phyloP scores from a whole-genome alignment of 2,113 vertebrate species.

The Eptesicus fuscus region DNA sequence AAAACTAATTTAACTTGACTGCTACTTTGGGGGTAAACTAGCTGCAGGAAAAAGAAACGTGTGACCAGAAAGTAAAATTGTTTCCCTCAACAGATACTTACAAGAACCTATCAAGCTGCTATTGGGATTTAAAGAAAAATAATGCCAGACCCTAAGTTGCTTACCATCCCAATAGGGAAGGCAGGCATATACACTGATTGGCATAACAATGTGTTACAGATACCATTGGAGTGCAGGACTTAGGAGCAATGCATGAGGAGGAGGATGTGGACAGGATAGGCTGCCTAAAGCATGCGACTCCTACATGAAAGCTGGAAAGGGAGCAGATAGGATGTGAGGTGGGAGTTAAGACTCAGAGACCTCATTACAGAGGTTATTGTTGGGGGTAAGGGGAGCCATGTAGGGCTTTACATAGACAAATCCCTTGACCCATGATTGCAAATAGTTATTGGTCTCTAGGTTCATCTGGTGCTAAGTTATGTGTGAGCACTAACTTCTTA shows the following conservation, averaged over 20 bases:
- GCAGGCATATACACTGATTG: too few species aligned
- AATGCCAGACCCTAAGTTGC: background rate
- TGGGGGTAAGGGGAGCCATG: background rate
- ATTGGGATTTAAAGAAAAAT: background rate
- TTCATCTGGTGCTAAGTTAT: background rate
- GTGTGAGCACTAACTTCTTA: background rate
- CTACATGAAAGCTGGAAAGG: accelerated
- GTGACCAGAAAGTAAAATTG: background rate
- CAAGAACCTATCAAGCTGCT: background rate
- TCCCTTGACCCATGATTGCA: background rate
- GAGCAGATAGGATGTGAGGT: accelerated
- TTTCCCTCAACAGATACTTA: background rate
- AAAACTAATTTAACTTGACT: conserved; percentile 29
- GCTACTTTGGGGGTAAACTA: background rate
- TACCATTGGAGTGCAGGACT: accelerated
- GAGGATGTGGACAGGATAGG: background rate
- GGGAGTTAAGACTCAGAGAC: background rate
- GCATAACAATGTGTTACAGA: too few species aligned
- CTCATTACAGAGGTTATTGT: background rate
- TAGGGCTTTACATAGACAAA: background rate
- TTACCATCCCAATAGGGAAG: background rate
- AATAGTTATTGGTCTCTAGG: background rate
- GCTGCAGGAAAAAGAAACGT: background rate
- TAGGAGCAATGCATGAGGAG: background rate
- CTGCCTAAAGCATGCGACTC: too few species aligned